Percentiles rank a stretch among this genome's conserved stretches.
These are phyloP conservation scores for Macaria notata DNA, from an alignment of 2,888 invertebrate species.

Conservation along the genomic window DNA sequence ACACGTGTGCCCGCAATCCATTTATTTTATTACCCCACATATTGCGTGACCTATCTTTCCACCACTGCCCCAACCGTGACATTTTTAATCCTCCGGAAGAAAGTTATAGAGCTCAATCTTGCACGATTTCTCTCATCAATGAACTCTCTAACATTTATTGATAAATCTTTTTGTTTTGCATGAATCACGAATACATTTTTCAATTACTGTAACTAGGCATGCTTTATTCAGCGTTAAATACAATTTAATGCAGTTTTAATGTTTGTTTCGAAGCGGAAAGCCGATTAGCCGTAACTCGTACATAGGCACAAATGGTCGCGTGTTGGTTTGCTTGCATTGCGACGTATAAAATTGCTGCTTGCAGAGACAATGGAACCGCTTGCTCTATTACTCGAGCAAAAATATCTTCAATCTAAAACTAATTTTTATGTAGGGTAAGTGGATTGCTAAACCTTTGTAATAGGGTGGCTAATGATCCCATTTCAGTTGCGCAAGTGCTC, in stretches of 20 bases:
- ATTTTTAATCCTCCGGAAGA: constrained; percentile 58
- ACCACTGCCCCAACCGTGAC: constrained; percentile 57
- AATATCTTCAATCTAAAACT: constrained; percentile 48
- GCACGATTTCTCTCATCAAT: constrained; percentile 30
- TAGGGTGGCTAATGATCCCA: constrained; percentile 19
- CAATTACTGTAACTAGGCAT: constrained; percentile 63
- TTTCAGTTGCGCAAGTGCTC: constrained; percentile 19
- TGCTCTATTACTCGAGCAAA: constrained; percentile 47
- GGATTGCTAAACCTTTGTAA: constrained; percentile 38
- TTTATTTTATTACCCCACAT: constrained; percentile 41
- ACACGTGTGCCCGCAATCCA: constrained; percentile 55
- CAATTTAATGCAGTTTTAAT: constrained; percentile 77
- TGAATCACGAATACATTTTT: constrained; percentile 57
- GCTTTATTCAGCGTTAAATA: constrained; percentile 64
- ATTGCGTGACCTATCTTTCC: constrained; percentile 65
- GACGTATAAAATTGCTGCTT: constrained; percentile 56
- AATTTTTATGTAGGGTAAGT: constrained; percentile 55
- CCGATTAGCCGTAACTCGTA: constrained; percentile 54
- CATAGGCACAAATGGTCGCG: constrained; percentile 52
- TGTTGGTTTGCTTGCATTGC: constrained; percentile 52
- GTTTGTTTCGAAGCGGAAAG: constrained; percentile 62
- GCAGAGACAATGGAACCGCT: constrained; percentile 58
- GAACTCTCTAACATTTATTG: constrained; percentile 19
- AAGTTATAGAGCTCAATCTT: constrained; percentile 35
- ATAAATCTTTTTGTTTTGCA: constrained; percentile 46